Conservation (phyloP, 2,797 vertebrate species). For the Bradypodion pumilum region DNA sequence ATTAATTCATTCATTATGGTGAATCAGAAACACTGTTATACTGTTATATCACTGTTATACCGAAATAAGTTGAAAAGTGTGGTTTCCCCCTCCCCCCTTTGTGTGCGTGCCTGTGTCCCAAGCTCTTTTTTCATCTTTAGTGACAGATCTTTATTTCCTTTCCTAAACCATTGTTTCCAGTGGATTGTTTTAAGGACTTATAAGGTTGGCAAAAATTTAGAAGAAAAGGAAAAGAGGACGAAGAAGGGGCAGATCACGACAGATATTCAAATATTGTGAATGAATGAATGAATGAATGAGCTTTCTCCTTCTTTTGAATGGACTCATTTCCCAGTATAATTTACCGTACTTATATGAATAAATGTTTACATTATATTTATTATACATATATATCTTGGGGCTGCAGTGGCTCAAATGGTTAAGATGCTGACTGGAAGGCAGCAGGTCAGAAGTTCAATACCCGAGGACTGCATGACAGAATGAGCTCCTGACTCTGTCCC, state of each 20-base stretch:
- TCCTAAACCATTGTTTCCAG: background rate
- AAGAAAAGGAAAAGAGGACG: conserved; percentile 31
- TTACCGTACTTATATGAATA: too few species aligned
- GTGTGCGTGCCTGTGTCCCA: too few species aligned
- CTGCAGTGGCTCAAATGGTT: too few species aligned
- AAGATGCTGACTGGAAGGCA: too few species aligned
- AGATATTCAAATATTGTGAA: conserved; percentile 57
- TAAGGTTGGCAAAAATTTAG: background rate
- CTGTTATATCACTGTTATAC: background rate
- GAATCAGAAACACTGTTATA: background rate
- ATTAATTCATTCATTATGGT: background rate
- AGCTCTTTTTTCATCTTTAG: background rate
- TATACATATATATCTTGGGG: too few species aligned
- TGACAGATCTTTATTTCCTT: background rate
- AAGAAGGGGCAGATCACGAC: background rate
- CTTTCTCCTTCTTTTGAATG: conserved; percentile 69
- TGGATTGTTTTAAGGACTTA: background rate
- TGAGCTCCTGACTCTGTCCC: too few species aligned
- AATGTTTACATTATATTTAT: background rate
- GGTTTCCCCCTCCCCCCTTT: too few species aligned
- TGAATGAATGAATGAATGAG: too few species aligned
- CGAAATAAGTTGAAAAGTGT: background rate
- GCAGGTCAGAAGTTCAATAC: too few species aligned
- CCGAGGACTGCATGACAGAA: too few species aligned
- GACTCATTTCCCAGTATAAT: conserved; percentile 62